Conservation (phyloP, 2,888 invertebrate species). For the Andrena praecox region DNA sequence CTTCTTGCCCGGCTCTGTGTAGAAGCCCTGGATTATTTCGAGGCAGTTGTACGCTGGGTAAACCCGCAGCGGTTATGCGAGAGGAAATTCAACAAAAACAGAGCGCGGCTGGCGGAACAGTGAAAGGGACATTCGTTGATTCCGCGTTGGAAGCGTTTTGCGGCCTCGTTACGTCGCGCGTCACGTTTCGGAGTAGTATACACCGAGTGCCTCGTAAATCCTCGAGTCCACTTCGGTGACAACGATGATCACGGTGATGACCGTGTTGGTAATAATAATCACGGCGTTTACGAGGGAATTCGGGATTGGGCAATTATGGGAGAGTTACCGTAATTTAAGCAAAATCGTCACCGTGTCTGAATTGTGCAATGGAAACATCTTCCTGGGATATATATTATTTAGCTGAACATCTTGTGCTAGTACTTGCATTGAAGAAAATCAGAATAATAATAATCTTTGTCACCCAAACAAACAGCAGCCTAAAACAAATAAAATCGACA, state of each 20-base stretch:
- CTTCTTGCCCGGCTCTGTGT: not conserved
- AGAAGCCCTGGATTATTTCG: not conserved
- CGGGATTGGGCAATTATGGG: too few species aligned
- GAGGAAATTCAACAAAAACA: not conserved
- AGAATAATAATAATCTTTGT: too few species aligned
- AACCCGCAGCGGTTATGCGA: not conserved
- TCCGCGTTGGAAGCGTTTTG: conserved; percentile 23
- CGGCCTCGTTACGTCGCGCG: not conserved
- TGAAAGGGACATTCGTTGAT: not conserved
- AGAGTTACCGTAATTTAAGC: not conserved
- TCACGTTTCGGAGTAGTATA: conserved; percentile 17
- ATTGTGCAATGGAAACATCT: too few species aligned
- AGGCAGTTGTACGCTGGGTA: not conserved
- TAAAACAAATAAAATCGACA: too few species aligned
- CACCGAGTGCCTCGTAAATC: conserved; percentile 44
- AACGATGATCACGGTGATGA: conserved; percentile 12
- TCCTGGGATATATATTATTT: too few species aligned
- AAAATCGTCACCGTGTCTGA: not conserved
- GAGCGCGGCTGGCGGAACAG: not conserved
- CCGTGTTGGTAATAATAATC: conserved; percentile 7
- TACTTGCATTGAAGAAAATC: too few species aligned
- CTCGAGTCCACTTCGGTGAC: conserved; percentile 43
- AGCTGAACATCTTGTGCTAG: too few species aligned
- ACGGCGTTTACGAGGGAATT: not conserved
- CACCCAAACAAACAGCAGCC: too few species aligned